phyloP scores from a whole-genome alignment of 2,797 vertebrate species.

The Helarctos malayanus region DNA sequence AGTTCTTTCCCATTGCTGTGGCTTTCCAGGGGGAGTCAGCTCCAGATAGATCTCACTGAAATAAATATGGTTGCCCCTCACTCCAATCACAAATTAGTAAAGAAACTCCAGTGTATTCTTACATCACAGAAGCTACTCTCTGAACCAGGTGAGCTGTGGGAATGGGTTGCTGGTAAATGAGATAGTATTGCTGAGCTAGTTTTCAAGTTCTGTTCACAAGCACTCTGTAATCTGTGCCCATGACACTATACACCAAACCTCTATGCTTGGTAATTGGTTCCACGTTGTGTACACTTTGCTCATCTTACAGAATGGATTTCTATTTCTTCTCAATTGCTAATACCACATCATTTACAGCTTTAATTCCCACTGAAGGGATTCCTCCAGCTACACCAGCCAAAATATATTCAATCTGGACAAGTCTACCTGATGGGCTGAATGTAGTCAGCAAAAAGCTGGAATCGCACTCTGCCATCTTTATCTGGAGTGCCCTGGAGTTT shows the following conservation, averaged over 20 bases:
- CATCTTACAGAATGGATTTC: conserved; percentile 98
- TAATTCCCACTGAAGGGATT: conserved; percentile 65
- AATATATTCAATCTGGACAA: background rate
- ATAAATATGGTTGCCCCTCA: conserved; percentile 97
- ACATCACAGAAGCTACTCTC: conserved; percentile 99
- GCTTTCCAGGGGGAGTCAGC: conserved; percentile 99
- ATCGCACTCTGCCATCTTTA: conserved; percentile 96
- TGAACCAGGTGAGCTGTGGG: conserved; percentile 98
- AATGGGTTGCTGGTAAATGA: conserved; percentile 99
- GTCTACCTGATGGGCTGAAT: conserved; percentile 90
- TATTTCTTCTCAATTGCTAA: conserved; percentile 99
- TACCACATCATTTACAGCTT: conserved; percentile 98
- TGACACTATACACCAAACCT: conserved; percentile 98
- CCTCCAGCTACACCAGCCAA: background rate
- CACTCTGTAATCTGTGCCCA: conserved; percentile 96
- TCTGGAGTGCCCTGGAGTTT: background rate
- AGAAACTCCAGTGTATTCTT: conserved; percentile 99
- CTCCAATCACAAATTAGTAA: conserved; percentile 99
- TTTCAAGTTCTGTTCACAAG: conserved; percentile 97
- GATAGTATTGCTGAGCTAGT: conserved; percentile 97
- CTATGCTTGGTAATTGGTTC: conserved; percentile 99
- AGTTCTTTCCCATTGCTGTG: conserved; percentile 99
- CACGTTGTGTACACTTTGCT: conserved; percentile 99
- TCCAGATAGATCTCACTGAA: conserved; percentile 98
- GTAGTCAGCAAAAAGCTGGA: conserved; percentile 98